phyloP scores from a whole-genome alignment of 2,888 invertebrate species.

The Habrosyne pyritoides region DNA sequence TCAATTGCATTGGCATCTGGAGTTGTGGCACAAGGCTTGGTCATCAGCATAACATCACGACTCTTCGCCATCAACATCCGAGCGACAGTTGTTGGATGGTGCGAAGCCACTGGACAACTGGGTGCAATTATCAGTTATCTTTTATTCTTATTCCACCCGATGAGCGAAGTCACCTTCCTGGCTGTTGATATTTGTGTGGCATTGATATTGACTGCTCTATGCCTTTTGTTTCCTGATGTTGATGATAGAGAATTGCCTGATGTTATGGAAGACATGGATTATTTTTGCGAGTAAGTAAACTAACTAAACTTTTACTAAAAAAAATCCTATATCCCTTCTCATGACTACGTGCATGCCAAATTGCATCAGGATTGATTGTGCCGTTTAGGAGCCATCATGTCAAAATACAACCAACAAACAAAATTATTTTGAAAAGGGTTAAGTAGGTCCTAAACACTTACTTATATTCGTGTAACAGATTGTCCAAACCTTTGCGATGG shows the following conservation, averaged over 20 bases:
- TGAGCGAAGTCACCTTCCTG: slow-evolving; percentile 43
- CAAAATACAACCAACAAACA: too few relatives aligned
- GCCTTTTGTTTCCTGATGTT: slow-evolving; percentile 59
- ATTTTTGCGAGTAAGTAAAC: slow-evolving; percentile 65
- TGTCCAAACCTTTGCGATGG: slow-evolving; percentile 75
- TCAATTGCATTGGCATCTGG: slow-evolving; percentile 58
- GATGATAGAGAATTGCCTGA: slow-evolving; percentile 73
- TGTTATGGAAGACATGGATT: slow-evolving; percentile 72
- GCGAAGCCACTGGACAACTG: slow-evolving; percentile 63
- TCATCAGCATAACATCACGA: slow-evolving; percentile 65
- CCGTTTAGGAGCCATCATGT: too few relatives aligned
- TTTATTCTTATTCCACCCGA: slow-evolving; percentile 45
- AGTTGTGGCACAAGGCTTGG: slow-evolving; percentile 52
- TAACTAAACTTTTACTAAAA: too few relatives aligned
- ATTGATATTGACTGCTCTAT: slow-evolving; percentile 43
- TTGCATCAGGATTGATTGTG: too few relatives aligned
- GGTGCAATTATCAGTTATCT: slow-evolving; percentile 64
- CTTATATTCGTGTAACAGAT: slow-evolving; percentile 36
- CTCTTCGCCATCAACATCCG: slow-evolving; percentile 66
- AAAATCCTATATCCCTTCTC: too few relatives aligned
- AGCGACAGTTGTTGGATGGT: slow-evolving; percentile 62
- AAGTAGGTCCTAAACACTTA: background rate
- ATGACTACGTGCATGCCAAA: too few relatives aligned
- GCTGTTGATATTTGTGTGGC: slow-evolving; percentile 43
- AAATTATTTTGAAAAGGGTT: background rate